phyloP scores from a whole-genome alignment of 2,888 invertebrate species.

The Drosophila emarginata region DNA sequence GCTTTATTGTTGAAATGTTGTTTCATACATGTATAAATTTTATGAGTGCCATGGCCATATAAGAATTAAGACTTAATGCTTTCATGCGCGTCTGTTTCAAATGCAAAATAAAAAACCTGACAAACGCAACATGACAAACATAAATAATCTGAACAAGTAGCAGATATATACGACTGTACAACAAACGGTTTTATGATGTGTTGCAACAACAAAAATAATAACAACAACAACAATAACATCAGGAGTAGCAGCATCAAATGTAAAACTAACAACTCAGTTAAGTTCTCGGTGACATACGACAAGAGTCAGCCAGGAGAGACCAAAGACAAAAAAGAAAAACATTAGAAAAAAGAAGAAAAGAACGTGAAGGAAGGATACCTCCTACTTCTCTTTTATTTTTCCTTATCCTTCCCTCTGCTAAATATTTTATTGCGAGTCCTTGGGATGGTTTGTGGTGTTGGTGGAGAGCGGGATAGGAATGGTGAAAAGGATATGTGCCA shows the following conservation, averaged over 20 bases:
- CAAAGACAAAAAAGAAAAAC: slow-evolving; percentile 20
- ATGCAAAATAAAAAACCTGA: slow-evolving; percentile 71
- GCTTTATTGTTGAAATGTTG: neutral
- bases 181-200: slow-evolving; percentile 71
- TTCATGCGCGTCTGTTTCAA: slow-evolving; percentile 61
- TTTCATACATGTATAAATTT: slow-evolving; percentile 9
- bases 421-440: slow-evolving; percentile 43
- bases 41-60: slow-evolving; percentile 50
- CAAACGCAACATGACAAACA: slow-evolving; percentile 78
- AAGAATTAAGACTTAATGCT: slow-evolving; percentile 77
- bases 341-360: slow-evolving; percentile 48
- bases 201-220: slow-evolving; percentile 42
- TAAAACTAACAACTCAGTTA: slow-evolving; percentile 76
- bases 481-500: slow-evolving; percentile 45
- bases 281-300: slow-evolving; percentile 71
- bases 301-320: slow-evolving; percentile 41
- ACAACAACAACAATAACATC: slow-evolving; percentile 19
- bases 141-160: slow-evolving; percentile 60
- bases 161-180: slow-evolving; percentile 8
- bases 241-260: slow-evolving; percentile 7
- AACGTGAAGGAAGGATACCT: slow-evolving; percentile 17
- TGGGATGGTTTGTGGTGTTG: neutral
- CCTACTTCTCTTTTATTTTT: neutral
- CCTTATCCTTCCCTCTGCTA: slow-evolving; percentile 20
- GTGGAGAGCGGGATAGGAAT: slow-evolving; percentile 15